These are phyloP conservation scores for Ostrea denselamellosa DNA, from an alignment of 1,140 invertebrate genomes.

Conservation along the genomic window DNA sequence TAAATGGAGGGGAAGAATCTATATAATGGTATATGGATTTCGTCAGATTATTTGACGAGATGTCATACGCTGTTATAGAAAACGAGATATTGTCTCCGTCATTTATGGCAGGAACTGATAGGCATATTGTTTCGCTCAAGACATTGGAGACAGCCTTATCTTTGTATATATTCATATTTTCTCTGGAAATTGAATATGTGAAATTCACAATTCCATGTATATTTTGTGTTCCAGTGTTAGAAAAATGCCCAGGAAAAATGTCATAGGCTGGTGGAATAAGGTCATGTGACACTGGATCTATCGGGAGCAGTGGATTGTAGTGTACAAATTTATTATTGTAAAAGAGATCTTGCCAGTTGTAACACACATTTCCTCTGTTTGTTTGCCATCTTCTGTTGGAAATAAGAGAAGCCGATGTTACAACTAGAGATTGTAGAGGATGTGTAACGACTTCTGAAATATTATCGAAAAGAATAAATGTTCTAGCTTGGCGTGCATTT, in stretches of 20 bases:
- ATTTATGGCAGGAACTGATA: background rate
- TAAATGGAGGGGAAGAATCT: conserved; percentile 56
- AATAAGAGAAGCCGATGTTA: conserved; percentile 40
- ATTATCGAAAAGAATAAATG: conserved; percentile 59
- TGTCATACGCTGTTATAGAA: conserved; percentile 53
- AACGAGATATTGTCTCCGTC: conserved; percentile 63
- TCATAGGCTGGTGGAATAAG: conserved; percentile 58
- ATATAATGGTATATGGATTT: conserved; percentile 56
- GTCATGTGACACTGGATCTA: conserved; percentile 45
- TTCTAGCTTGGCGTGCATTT: conserved; percentile 50
- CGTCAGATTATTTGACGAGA: conserved; percentile 47
- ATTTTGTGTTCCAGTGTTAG: conserved; percentile 60
- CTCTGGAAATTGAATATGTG: conserved; percentile 34
- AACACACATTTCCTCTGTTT: conserved; percentile 45
- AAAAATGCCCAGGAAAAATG: conserved; percentile 57
- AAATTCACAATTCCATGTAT: conserved; percentile 56
- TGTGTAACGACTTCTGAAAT: conserved; percentile 44
- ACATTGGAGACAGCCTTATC: conserved; percentile 41
- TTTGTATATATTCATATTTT: background rate
- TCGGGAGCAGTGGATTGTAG: conserved; percentile 46
- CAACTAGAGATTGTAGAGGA: background rate
- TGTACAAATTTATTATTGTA: conserved; percentile 49
- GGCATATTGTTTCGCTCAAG: conserved; percentile 43
- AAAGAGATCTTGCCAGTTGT: conserved; percentile 52
- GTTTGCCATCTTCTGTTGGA: conserved; percentile 54